phyloP scores from a whole-genome alignment of 2,113 vertebrate species.

The Pelmatolapia mariae region DNA sequence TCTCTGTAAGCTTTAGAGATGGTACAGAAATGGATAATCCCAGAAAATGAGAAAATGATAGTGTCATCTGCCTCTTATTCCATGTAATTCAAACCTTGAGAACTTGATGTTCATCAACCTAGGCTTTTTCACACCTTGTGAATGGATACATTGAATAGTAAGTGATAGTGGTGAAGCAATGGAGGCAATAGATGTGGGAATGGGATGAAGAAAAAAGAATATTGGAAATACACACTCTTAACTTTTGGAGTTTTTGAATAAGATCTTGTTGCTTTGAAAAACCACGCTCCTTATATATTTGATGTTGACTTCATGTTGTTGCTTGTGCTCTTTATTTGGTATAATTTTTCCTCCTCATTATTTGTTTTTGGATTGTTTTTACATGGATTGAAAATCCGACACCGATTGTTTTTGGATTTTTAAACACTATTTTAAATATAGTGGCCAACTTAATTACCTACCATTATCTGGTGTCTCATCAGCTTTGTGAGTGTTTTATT shows the following conservation, averaged over 20 bases:
- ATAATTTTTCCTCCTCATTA: neutral
- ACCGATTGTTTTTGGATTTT: neutral
- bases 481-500: neutral
- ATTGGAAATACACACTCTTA: neutral
- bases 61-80: neutral
- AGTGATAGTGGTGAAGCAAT: neutral
- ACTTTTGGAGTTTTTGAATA: neutral
- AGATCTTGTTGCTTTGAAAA: neutral
- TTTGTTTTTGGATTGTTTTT: constrained; percentile 3
- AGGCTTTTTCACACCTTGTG: neutral
- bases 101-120: neutral
- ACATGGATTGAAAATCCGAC: neutral
- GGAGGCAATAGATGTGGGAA: neutral
- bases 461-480: neutral
- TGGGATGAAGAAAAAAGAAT: neutral
- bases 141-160: neutral
- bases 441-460: neutral
- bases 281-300: neutral
- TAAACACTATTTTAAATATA: neutral
- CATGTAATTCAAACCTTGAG: neutral
- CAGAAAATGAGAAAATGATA: neutral
- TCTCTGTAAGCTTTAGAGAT: neutral
- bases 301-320: neutral
- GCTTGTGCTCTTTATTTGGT: neutral
- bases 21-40: neutral